Base-by-base conservation (phyloP, 2,888 invertebrate species). In the Nyleta sp. region DNA sequence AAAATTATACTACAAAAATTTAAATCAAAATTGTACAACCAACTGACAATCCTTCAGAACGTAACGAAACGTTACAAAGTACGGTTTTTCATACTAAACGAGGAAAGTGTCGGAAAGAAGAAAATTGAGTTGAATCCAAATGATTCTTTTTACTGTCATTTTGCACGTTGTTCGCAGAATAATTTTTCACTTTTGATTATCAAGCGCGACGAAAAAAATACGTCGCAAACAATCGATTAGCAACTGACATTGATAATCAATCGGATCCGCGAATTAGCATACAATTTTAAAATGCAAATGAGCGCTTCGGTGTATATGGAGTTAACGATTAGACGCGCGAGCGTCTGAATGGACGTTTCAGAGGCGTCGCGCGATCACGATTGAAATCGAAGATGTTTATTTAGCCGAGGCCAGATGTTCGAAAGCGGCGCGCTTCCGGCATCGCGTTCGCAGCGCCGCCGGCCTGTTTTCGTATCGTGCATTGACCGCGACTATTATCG, bases 401-500 rank as follows among this genome's bases (percentile, higher is more conserved):
- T 70, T 57, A 33, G 40, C 15, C 52, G 40, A 57, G 42, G 46
- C 65, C 73, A 76, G 76, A 73, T 67, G 73, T 73, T 80, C 60
- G 65, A 20, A 60, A 48, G 57, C 64, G 64, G 57, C 52, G 57
- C 52, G 64, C 72, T 80, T 80, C 78, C 72, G 76, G 59, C 64
- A 80, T 46, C 33, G 44, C 31, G 60, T 11, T 44, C 22, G 57
- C 59, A 55, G 48, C 55, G 64, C 65, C 44, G 48, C 52, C 57
- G 22, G 33, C 48, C 55, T 57, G 50, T 80, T 35, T 71, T 65
- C 44, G 55, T 42, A 67, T 80, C 74, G 77, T 74, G 28, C 71
- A 60, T 71, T 80, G 80, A 67, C 70, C 70, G 71, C 67, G 50
- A 35, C 57, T 60, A 59, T 77, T 67, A 80, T 73, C 60, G 80